phyloP scores from a whole-genome alignment of 1,140 invertebrate genomes.

The Drosophila littoralis region DNA sequence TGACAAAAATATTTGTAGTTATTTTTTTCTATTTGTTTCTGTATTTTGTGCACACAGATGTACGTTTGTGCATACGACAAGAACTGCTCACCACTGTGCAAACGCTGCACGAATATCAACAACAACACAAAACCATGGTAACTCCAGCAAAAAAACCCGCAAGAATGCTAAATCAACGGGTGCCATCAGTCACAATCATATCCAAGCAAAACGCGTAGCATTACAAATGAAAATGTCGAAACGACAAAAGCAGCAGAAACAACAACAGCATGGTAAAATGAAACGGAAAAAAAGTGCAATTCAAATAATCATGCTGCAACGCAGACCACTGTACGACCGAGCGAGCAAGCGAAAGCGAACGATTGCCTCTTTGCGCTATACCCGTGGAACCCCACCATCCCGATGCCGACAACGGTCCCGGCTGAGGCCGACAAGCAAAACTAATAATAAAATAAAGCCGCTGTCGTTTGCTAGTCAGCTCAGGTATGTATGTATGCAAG shows the following conservation, averaged over 20 bases:
- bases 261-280: background rate
- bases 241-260: conserved; percentile 24
- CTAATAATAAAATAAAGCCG: conserved; percentile 80
- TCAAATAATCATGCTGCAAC: conserved; percentile 28
- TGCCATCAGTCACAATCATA: conserved; percentile 24
- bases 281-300: conserved; percentile 21
- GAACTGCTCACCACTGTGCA: conserved; percentile 23
- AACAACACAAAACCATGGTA: conserved; percentile 10
- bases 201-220: conserved; percentile 7
- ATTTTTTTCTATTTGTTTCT: background rate
- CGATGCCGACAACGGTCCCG: conserved; percentile 20
- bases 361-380: conserved; percentile 41
- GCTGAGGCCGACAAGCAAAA: conserved; percentile 66
- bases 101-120: conserved; percentile 24
- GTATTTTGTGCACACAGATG: too few species aligned
- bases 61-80: background rate
- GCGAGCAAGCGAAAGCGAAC: conserved; percentile 52
- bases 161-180: conserved; percentile 20
- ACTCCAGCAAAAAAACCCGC: background rate
- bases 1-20: too few species aligned
- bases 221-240: conserved; percentile 25
- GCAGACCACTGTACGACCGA: conserved; percentile 44
- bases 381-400: conserved; percentile 9
- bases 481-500: conserved; percentile 34
- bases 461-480: conserved; percentile 52